phyloP scores from a whole-genome alignment of 1,140 invertebrate species.

The Pseudomyrmex concolor region DNA sequence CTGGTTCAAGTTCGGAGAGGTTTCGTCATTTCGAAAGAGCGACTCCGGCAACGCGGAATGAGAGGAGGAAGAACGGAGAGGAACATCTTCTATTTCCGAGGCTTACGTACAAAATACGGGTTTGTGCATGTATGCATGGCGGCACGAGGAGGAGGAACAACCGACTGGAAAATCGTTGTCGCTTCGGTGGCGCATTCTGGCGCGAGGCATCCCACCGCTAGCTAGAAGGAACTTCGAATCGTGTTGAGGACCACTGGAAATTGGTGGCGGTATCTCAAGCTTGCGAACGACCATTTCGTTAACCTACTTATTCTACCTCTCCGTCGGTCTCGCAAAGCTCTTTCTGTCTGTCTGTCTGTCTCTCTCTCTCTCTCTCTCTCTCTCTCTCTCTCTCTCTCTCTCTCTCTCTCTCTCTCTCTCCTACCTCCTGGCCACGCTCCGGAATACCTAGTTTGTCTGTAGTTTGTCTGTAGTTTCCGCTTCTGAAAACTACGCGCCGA shows the following conservation, averaged over 20 bases:
- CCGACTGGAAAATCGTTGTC: constrained; percentile 74
- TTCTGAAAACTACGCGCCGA: constrained; percentile 41
- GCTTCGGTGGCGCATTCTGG: constrained; percentile 57
- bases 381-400: too few relatives aligned
- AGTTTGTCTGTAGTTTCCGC: constrained; percentile 59
- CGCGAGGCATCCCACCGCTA: constrained; percentile 13
- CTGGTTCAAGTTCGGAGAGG: constrained; percentile 6
- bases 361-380: too few relatives aligned
- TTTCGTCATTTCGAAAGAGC: constrained; percentile 11
- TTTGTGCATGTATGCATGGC: constrained; percentile 70
- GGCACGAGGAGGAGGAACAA: constrained; percentile 62
- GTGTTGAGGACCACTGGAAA: constrained; percentile 71
- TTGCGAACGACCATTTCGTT: constrained; percentile 74
- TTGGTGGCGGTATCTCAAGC: constrained; percentile 71
- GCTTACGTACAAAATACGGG: constrained; percentile 69
- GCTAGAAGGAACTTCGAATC: constrained; percentile 64
- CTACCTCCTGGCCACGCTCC: too few relatives aligned
- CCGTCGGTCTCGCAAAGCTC: constrained; percentile 20
- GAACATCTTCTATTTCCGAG: constrained; percentile 67
- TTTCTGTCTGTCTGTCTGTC: too few relatives aligned
- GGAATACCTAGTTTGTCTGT: constrained; percentile 61
- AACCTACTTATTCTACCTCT: constrained; percentile 72
- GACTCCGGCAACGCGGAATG: background rate
- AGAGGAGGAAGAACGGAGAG: constrained; percentile 26
- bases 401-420: too few relatives aligned